Evolutionary conservation across 2,888 invertebrate genomes (phyloP).

Genomic region (Uropetala carovei): DNA sequence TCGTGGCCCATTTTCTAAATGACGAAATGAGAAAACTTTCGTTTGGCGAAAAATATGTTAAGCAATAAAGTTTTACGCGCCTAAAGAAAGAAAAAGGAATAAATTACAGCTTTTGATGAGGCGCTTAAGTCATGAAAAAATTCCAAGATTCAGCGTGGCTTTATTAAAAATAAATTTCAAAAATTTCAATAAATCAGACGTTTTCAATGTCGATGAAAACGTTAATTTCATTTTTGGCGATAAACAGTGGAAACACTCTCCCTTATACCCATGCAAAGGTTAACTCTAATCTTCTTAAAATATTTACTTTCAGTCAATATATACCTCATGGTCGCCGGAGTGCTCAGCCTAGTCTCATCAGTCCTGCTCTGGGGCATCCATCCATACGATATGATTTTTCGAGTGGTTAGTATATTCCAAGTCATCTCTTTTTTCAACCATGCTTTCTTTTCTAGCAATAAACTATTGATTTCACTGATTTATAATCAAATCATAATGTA

Average conservation of each 20-base stretch:
- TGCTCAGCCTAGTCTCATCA: slow-evolving; percentile 82
- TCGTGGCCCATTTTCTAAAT: not conserved
- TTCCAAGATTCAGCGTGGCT: not conserved
- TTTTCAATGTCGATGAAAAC: too few relatives aligned
- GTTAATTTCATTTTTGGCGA: too few relatives aligned
- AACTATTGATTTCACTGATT: not conserved
- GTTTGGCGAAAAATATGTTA: not conserved
- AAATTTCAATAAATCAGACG: too few relatives aligned
- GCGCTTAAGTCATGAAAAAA: not conserved
- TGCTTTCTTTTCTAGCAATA: not conserved
- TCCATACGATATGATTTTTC: slow-evolving; percentile 86
- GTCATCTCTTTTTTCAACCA: not conserved
- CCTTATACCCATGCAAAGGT: too few relatives aligned
- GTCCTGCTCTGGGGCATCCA: slow-evolving; percentile 81
- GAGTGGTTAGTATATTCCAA: slow-evolving; percentile 78
- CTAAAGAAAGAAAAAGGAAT: not conserved
- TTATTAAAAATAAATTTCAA: too few relatives aligned
- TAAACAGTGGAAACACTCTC: too few relatives aligned
- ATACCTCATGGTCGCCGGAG: slow-evolving; percentile 82
- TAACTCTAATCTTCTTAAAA: not conserved
- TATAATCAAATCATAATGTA: not conserved
- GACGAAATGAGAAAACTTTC: slow-evolving; percentile 6
- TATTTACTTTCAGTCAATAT: slow-evolving; percentile 82
- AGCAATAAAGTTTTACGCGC: not conserved
- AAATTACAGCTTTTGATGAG: not conserved